Evolutionary conservation across 2,888 invertebrate species (phyloP).

Genomic region (Napeogenes sylphis): DNA sequence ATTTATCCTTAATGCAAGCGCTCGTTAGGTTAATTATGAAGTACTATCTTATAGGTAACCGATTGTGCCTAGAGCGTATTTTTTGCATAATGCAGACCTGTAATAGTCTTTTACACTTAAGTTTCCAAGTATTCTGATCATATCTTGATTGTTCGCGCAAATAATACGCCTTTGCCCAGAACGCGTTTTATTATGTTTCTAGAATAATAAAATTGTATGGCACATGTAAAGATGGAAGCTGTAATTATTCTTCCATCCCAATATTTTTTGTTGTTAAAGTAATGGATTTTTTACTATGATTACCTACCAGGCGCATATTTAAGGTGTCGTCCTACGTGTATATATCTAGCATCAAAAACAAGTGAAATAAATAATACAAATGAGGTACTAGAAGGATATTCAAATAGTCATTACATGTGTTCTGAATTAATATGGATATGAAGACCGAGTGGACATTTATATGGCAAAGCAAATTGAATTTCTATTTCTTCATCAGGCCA

Average conservation of each 20-base stretch:
- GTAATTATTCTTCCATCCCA: slow-evolving; percentile 4
- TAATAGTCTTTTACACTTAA: slow-evolving; percentile 31
- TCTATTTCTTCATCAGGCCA: slow-evolving; percentile 25
- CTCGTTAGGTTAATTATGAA: slow-evolving; percentile 39
- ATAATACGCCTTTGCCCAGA: slow-evolving; percentile 27
- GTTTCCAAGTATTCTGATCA: slow-evolving; percentile 37
- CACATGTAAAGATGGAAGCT: slow-evolving; percentile 1
- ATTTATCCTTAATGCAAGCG: slow-evolving; percentile 46
- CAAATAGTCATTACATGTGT: background rate
- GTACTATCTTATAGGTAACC: slow-evolving; percentile 33
- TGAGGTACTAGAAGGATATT: background rate
- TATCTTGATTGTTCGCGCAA: slow-evolving; percentile 44
- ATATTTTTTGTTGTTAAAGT: slow-evolving; percentile 1
- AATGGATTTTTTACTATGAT: slow-evolving; percentile 4
- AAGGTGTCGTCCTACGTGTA: background rate
- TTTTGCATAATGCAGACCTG: slow-evolving; percentile 35
- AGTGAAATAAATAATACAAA: background rate
- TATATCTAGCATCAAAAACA: background rate
- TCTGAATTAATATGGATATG: no score
- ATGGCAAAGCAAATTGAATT: slow-evolving; percentile 25
- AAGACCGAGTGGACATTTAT: slow-evolving; percentile 25
- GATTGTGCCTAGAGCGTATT: slow-evolving; percentile 36
- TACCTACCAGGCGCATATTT: background rate
- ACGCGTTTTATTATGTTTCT: slow-evolving; percentile 15
- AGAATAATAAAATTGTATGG: slow-evolving; percentile 6